Percentiles rank a stretch among this genome's conserved stretches.
Evolutionary conservation across 2,797 vertebrate species (phyloP).

Genomic region (Brachyrhaphis roseni): DNA sequence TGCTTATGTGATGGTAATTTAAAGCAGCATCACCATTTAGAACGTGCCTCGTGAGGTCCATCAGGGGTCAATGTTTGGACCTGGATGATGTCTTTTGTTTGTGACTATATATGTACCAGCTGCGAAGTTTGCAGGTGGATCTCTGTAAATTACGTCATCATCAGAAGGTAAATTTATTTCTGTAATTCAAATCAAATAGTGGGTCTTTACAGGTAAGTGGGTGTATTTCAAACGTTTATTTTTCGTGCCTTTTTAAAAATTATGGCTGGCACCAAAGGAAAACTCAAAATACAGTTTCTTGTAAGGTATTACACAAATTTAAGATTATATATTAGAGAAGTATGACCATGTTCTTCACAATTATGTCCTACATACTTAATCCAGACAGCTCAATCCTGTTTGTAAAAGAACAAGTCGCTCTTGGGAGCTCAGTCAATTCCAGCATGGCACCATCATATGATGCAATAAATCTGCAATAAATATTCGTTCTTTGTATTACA

Average conservation of each 20-base stretch:
- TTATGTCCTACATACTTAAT: neutral
- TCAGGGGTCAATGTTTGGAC: neutral
- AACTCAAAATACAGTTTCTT: neutral
- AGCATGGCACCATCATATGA: neutral
- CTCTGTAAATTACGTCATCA: neutral
- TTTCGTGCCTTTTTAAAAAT: neutral
- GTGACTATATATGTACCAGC: neutral
- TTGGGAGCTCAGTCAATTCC: neutral
- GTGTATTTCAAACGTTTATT: neutral
- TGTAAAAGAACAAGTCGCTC: neutral
- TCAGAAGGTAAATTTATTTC: neutral
- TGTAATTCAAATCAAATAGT: neutral
- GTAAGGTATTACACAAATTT: neutral
- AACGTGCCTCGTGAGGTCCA: rapidly evolving
- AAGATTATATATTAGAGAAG: neutral
- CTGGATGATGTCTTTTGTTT: neutral
- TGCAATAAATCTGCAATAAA: neutral
- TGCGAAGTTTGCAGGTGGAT: neutral
- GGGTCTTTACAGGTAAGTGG: neutral
- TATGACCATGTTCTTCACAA: neutral
- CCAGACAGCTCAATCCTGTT: neutral
- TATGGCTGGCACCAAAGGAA: neutral
- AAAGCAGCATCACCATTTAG: neutral
- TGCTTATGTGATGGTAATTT: neutral
- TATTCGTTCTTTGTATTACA: neutral